Conservation (phyloP, 2,888 invertebrate species). For the Conomelus anceps region DNA sequence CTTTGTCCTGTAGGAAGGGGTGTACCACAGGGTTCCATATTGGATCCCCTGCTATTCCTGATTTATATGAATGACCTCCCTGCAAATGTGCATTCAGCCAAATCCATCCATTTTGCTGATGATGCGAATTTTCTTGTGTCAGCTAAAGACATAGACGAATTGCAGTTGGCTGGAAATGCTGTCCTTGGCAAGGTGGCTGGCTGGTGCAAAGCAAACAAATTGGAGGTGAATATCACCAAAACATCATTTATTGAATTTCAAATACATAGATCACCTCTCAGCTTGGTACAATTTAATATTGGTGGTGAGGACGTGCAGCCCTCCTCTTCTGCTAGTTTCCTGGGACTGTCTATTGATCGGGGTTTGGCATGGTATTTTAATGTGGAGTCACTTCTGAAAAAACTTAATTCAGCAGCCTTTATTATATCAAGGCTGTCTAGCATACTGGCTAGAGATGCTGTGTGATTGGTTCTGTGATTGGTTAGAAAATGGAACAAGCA, state of each 20-base stretch:
- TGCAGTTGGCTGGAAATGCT: background rate
- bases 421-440: background rate
- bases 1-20: background rate
- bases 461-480: too few relatives aligned
- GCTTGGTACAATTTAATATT: background rate
- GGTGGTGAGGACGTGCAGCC: background rate
- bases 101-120: background rate
- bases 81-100: background rate
- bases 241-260: background rate
- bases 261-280: background rate
- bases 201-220: background rate
- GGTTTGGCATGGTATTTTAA: background rate
- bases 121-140: background rate
- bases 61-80: background rate
- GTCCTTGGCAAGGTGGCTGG: background rate
- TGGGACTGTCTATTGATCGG: background rate
- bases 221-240: background rate
- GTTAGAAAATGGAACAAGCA: too few relatives aligned
- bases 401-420: background rate
- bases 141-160: background rate
- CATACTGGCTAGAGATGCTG: background rate
- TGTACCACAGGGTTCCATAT: background rate
- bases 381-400: background rate
- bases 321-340: background rate
- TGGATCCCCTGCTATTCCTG: background rate